These are phyloP conservation scores for Noctuana brunneofusca DNA, from an alignment of 2,888 invertebrate genomes.

Conservation along the genomic window DNA sequence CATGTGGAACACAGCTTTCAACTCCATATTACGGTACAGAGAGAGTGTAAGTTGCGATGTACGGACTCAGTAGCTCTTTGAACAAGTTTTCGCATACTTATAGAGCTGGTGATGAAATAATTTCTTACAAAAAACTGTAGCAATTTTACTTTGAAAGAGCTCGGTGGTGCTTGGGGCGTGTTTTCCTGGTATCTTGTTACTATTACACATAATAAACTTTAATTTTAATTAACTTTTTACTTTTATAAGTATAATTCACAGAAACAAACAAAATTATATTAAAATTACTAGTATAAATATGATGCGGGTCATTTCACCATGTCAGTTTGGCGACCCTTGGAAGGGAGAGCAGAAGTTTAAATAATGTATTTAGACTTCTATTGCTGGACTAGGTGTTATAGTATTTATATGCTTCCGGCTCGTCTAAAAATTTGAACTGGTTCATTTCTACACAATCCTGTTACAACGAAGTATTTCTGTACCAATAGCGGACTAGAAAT, in stretches of 20 bases:
- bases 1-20: constrained; percentile 11
- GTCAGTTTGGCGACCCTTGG: too few species aligned
- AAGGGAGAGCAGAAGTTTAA: too few species aligned
- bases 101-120: constrained; percentile 9
- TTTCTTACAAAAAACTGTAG: constrained; percentile 7
- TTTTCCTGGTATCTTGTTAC: too few species aligned
- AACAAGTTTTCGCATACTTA: constrained; percentile 18
- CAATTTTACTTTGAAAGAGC: neutral
- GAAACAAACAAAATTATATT: too few species aligned
- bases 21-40: constrained; percentile 15
- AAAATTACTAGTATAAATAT: too few species aligned
- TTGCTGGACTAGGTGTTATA: too few species aligned
- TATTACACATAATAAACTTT: too few species aligned
- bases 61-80: constrained; percentile 6
- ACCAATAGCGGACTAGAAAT: neutral
- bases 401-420: neutral
- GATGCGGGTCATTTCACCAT: too few species aligned
- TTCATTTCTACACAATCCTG: neutral
- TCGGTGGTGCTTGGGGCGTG: neutral
- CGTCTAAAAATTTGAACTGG: neutral
- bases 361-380: too few species aligned
- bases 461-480: neutral
- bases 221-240: too few species aligned
- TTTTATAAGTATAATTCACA: too few species aligned
- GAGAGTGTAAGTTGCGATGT: neutral